Conservation (phyloP, 1,140 invertebrate genomes). For the Medauroidea extradentata region DNA sequence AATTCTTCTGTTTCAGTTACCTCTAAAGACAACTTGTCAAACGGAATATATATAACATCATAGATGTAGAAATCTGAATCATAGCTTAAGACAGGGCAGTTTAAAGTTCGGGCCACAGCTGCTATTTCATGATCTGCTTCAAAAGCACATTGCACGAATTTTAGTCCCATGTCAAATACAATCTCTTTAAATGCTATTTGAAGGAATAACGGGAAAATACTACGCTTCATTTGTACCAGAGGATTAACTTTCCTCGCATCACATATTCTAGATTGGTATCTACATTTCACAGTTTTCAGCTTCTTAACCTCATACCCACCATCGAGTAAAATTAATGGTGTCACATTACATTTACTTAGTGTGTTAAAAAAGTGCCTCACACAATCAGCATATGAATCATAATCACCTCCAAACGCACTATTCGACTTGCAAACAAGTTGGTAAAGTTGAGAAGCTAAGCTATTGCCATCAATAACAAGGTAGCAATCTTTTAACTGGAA, state of each 20-base stretch:
- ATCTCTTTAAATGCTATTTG: conserved; percentile 67
- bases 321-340: conserved; percentile 76
- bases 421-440: conserved; percentile 54
- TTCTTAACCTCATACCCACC: conserved; percentile 75
- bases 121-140: conserved; percentile 86
- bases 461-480: conserved; percentile 80
- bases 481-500: conserved; percentile 62
- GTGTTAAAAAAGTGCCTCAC: conserved; percentile 66
- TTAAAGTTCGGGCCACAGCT: conserved; percentile 63
- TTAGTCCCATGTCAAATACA: conserved; percentile 57
- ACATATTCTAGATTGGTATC: conserved; percentile 60
- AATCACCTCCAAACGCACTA: conserved; percentile 80
- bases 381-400: conserved; percentile 64
- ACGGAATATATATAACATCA: conserved; percentile 75
- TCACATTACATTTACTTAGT: conserved; percentile 66
- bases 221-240: conserved; percentile 41
- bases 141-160: conserved; percentile 66
- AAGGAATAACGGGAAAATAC: conserved; percentile 65
- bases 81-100: conserved; percentile 80
- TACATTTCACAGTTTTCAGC: conserved; percentile 58
- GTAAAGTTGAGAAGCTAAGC: conserved; percentile 70
- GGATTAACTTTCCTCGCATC: conserved; percentile 34
- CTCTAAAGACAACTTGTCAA: conserved; percentile 56
- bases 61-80: conserved; percentile 92
- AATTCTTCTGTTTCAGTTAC: conserved; percentile 1